Evolutionary conservation across 2,797 vertebrate species (phyloP).

Genomic region (Catamblyrhynchus diadema): DNA sequence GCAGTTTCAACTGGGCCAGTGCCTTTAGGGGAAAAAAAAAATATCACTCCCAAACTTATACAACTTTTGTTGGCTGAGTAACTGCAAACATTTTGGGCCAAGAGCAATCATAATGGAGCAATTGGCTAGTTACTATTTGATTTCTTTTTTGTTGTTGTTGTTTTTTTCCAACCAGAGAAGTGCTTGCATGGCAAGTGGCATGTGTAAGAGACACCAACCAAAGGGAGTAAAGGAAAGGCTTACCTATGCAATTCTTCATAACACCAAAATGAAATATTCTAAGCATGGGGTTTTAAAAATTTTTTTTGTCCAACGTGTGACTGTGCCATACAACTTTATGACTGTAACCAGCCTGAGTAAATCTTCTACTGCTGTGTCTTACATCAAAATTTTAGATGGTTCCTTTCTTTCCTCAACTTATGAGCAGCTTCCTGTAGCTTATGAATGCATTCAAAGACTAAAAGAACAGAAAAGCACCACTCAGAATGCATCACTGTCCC

Average conservation of each 20-base stretch:
- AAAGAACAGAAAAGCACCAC: background rate
- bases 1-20: background rate
- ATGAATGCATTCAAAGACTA: background rate
- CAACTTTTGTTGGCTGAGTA: background rate
- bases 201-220: background rate
- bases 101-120: background rate
- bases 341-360: accelerated
- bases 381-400: background rate
- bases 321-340: background rate
- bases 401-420: background rate
- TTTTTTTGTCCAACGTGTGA: background rate
- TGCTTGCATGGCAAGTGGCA: background rate
- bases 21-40: background rate
- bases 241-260: background rate
- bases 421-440: background rate
- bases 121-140: background rate
- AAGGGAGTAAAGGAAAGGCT: background rate
- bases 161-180: background rate
- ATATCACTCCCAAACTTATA: background rate
- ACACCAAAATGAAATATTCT: background rate
- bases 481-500: background rate
- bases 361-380: background rate
- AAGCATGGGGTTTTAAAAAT: background rate
- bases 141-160: background rate
- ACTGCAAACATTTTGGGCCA: background rate